Base-by-base conservation (phyloP, 1,140 invertebrate genomes). In the Panagrolaimus sp. region DNA sequence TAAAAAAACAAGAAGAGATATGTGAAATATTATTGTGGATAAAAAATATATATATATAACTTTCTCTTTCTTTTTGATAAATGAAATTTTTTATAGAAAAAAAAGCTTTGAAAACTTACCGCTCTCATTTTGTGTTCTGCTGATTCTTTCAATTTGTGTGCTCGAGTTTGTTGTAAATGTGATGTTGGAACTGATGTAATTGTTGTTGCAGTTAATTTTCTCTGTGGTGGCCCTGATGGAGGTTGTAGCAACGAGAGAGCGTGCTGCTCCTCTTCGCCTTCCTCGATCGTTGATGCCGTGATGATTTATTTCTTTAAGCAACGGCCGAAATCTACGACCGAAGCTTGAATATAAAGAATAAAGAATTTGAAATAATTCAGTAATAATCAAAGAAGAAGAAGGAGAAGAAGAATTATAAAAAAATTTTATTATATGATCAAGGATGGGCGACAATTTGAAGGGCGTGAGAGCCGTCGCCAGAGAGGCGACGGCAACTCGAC, bases 111-210 rank as follows among this genome's bases (percentile, higher is more conserved):
- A 58, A 58, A 58, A 58, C 52, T 58, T 28, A 58, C 52, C 14
- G 52, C 52, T 28, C 52, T 58, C 52, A 58, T 58, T 21, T 21
- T 58, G 52, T 58, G 52, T 58, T 58, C 52, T 0, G 52, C 52
- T 26, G 52, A 58, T 58, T 58, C 52, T 58, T 58, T 58, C 8
- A 58, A 58, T 58, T 58, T 58, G 21, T 58, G 52, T 12, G 52
- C 52, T 21, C 52, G 52, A 26, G 52, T 26, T n/a, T 58, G 52
- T 26, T 58, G 52, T 58, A 28, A 21, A 28, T 58, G 21, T n/a
- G 52, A n/a, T 26, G 52, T 28, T 14, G 52, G 52, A 28, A 58
- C 52, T 21, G 52, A 58, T 21, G 28, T 58, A 26, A 58, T 58
- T 58, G 52, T 58, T 26, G 8, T 58, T 28, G 52, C 21, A 58